Conservation (phyloP, 1,140 invertebrate genomes). For the Hypothenemus hampei region DNA sequence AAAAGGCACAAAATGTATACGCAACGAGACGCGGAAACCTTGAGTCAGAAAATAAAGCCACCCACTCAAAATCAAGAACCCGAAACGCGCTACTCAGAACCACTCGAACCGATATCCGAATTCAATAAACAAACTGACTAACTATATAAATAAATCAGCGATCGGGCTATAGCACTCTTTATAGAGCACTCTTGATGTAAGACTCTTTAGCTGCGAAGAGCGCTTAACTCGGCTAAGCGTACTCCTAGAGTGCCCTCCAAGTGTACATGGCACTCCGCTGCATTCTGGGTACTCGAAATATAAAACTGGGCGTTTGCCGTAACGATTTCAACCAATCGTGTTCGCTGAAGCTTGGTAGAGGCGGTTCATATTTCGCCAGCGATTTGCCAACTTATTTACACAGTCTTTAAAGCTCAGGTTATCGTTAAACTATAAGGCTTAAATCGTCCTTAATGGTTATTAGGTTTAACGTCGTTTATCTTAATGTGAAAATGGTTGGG, state of each 20-base stretch:
- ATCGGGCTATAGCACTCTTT: slow-evolving; percentile 48
- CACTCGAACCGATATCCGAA: slow-evolving; percentile 44
- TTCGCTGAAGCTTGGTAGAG: slow-evolving; percentile 7
- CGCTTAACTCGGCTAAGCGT: slow-evolving; percentile 49
- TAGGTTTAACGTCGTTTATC: slow-evolving; percentile 7
- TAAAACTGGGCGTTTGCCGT: slow-evolving; percentile 29
- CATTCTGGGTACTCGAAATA: slow-evolving; percentile 43
- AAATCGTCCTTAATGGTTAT: slow-evolving; percentile 15
- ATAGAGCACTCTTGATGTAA: slow-evolving; percentile 47
- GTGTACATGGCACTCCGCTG: slow-evolving; percentile 46
- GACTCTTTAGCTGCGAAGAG: slow-evolving; percentile 47
- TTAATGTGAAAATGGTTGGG: background rate
- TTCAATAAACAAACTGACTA: slow-evolving; percentile 49
- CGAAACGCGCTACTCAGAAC: slow-evolving; percentile 28
- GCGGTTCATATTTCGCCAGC: slow-evolving; percentile 3
- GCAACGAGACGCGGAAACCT: slow-evolving; percentile 8
- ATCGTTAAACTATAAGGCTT: background rate
- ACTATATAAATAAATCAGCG: slow-evolving; percentile 49
- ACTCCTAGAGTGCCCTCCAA: slow-evolving; percentile 47
- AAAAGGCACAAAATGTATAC: slow-evolving; percentile 10
- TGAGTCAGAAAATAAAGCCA: slow-evolving; percentile 24
- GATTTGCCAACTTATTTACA: background rate
- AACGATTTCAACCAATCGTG: slow-evolving; percentile 29
- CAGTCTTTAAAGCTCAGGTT: slow-evolving; percentile 7
- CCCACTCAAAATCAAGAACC: slow-evolving; percentile 31